These are phyloP conservation scores for Paraescarpia echinospica DNA, from an alignment of 1,140 invertebrate genomes.

Conservation along the genomic window DNA sequence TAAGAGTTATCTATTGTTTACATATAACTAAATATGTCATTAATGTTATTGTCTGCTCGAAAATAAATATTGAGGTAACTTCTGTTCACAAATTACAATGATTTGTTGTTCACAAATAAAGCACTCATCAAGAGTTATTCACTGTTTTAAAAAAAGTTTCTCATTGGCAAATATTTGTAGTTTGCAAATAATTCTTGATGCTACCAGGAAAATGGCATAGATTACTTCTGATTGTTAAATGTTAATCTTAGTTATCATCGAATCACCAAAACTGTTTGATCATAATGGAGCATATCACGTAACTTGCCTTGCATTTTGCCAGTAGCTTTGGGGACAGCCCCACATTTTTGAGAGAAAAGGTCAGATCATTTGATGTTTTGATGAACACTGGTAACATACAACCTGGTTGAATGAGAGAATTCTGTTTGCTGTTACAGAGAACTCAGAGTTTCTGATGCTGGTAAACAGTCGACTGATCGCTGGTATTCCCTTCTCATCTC, in stretches of 20 bases:
- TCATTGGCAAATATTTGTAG: no score
- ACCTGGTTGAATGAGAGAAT: neutral
- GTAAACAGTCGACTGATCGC: slow-evolving; percentile 72
- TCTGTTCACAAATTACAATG: no score
- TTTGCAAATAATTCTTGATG: neutral
- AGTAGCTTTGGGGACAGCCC: neutral
- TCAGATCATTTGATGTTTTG: neutral
- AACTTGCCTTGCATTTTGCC: neutral
- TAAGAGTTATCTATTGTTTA: no score
- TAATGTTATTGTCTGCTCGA: no score
- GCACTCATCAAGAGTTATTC: no score
- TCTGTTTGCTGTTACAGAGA: slow-evolving; percentile 62
- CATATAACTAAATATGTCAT: no score
- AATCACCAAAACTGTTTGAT: no score
- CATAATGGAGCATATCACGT: no score
- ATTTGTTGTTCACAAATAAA: no score
- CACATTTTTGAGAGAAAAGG: neutral
- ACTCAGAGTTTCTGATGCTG: slow-evolving; percentile 86
- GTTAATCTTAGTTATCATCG: no score
- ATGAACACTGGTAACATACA: neutral
- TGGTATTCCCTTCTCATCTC: slow-evolving; percentile 44
- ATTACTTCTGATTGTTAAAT: neutral
- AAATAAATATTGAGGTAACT: no score
- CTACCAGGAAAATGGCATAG: neutral
- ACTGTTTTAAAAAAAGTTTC: no score